These are phyloP conservation scores for Eledona agricola DNA, from an alignment of 2,888 invertebrate genomes.

Conservation along the genomic window DNA sequence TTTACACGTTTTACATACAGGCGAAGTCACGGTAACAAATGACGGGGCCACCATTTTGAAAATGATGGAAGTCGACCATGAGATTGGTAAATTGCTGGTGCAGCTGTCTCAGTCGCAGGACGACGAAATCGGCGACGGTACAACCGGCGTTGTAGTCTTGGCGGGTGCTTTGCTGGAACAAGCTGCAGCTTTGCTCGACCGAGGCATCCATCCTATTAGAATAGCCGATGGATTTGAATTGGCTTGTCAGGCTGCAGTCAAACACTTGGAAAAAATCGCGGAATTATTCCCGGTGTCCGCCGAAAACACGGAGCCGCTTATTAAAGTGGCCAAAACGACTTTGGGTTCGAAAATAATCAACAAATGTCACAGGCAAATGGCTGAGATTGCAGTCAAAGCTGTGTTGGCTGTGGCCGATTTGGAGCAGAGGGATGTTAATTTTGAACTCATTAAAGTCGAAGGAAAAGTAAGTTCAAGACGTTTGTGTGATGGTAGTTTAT, in stretches of 20 bases:
- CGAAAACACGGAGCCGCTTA: conserved; percentile 84
- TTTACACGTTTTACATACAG: conserved; percentile 22
- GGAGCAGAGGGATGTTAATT: conserved; percentile 94
- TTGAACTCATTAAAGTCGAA: conserved; percentile 98
- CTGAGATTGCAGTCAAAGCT: conserved; percentile 97
- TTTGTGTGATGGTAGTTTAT: neutral
- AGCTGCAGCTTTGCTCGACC: conserved; percentile 90
- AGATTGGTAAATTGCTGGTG: conserved; percentile 97
- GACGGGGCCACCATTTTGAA: conserved; percentile 99
- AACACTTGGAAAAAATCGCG: conserved; percentile 87
- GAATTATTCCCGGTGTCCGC: conserved; percentile 88
- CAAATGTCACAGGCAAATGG: conserved; percentile 96
- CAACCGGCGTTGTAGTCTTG: conserved; percentile 94
- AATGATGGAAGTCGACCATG: conserved; percentile 98
- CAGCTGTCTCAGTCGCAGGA: conserved; percentile 98
- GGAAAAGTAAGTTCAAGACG: conserved; percentile 87
- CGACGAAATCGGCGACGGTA: conserved; percentile 98
- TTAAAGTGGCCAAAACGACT: conserved; percentile 97
- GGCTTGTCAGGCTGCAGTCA: conserved; percentile 88
- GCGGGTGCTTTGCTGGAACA: conserved; percentile 93
- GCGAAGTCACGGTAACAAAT: conserved; percentile 95
- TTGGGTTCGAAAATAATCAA: conserved; percentile 98
- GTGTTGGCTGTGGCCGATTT: conserved; percentile 96
- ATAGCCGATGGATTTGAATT: conserved; percentile 99
- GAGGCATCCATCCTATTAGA: conserved; percentile 98